phyloP scores from a whole-genome alignment of 2,888 invertebrate species.

The Syrphus vitripennis region DNA sequence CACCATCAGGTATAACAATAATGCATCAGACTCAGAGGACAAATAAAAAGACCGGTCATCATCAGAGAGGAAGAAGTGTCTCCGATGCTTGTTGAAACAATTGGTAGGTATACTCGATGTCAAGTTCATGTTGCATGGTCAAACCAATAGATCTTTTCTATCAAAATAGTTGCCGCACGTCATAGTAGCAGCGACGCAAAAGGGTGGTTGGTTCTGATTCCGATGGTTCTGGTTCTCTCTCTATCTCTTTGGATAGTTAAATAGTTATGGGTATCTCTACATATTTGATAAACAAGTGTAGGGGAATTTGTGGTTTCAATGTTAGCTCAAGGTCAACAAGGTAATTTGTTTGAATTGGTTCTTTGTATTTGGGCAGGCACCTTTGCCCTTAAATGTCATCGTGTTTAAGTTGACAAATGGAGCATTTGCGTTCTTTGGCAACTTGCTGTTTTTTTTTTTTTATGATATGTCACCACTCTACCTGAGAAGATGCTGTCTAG shows the following conservation, averaged over 20 bases:
- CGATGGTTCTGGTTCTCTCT: neutral
- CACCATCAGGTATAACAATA: neutral
- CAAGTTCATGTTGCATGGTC: neutral
- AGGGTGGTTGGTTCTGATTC: neutral
- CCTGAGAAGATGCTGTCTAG: neutral
- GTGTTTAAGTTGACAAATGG: constrained; percentile 44
- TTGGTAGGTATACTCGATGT: neutral
- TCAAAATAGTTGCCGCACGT: neutral
- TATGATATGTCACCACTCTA: neutral
- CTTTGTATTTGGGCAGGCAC: constrained; percentile 1
- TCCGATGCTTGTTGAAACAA: neutral
- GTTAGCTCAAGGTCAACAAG: constrained; percentile 52
- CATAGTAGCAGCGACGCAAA: neutral
- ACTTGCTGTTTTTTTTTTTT: constrained; percentile 32
- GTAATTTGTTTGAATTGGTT: constrained; percentile 61
- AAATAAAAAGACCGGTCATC: neutral
- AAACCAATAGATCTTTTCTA: neutral
- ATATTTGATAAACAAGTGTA: neutral
- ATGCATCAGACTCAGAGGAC: neutral
- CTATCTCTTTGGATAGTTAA: neutral
- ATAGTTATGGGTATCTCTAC: neutral
- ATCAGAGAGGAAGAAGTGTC: neutral
- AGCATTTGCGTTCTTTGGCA: constrained; percentile 27
- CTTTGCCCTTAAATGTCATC: neutral
- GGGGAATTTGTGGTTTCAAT: neutral